Evolutionary conservation across 2,888 invertebrate species (phyloP), one percentile per base, ranked within the genome.

Genomic region (Tenthredo livida): DNA sequence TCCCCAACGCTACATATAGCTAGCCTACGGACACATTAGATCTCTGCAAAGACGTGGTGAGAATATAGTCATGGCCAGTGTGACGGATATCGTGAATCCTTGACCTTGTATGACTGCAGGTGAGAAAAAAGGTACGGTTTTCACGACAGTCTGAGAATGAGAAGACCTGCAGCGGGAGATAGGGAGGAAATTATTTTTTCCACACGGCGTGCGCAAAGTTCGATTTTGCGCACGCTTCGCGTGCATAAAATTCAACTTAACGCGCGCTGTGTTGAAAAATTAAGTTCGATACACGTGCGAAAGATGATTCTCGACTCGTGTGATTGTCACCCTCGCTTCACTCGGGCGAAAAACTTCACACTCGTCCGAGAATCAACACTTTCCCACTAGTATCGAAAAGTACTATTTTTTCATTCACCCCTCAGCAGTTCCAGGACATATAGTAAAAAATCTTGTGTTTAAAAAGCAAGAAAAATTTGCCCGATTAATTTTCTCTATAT

Each of bases 1-100:
- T 78, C 89, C 91, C 10, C 92, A 92, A 82, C 89, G 91, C 43
- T 92, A 91, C 84, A 91, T 90, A 86, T 92, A 92, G 88, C 87
- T 84, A 85, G 80, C 84, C n/a, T 80, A 80, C 40, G 25, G 61
- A n/a, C 80, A 40, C 29, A 40, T 80, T 25, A 61, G 61, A 40
- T 50, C 80, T 6, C 12, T 80, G 12, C 17, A 29, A 58, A 80
- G 61, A 61, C 33, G 80, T 15, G 61, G 61, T 1, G 80, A 80
- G 12, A 80, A 40, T 40, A 80, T 80, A 40, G 80, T 80, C n/a
- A 61, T 80, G 58, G 61, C 80, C 37, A 61, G 37, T 33, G 80
- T 80, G n/a, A 61, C 58, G 9, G 33, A 58, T 17, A 40, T 37
- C 21, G 58, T 80, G 6, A 58, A 80, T 80, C 61, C 37, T 15